A percentile compares a stretch with the other conserved stretches of the same genome.
Conservation (phyloP, 2,888 invertebrate genomes). For the Ganaspis brasiliensis region DNA sequence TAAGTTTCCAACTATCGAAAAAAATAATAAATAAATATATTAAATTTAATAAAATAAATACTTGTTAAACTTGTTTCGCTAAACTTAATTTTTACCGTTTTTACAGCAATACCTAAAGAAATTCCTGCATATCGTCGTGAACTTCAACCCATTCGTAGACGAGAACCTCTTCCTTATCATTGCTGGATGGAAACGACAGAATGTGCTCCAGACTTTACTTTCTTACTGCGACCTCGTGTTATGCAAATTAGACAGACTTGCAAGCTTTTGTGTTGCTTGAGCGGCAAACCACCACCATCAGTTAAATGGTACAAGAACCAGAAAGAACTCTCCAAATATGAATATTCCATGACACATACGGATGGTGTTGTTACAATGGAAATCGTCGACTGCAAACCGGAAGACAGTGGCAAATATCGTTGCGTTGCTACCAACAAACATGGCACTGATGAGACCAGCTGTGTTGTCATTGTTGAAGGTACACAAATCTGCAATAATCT, state of each 20-base stretch:
- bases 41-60: no score
- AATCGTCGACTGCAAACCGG: conserved; percentile 95
- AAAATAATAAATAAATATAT: not conserved
- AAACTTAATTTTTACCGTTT: no score
- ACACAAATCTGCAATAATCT: conserved; percentile 63
- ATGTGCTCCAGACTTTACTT: conserved; percentile 97
- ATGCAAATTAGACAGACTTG: conserved; percentile 98
- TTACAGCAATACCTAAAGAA: conserved; percentile 88
- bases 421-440: conserved; percentile 96
- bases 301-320: conserved; percentile 97
- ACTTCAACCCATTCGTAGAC: conserved; percentile 86
- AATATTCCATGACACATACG: conserved; percentile 94
- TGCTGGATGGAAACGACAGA: conserved; percentile 97
- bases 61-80: no score
- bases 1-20: conserved; percentile 81
- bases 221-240: conserved; percentile 98
- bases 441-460: conserved; percentile 97
- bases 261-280: conserved; percentile 98
- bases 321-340: conserved; percentile 93
- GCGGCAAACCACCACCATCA: conserved; percentile 96
- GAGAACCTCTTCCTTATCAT: conserved; percentile 91
- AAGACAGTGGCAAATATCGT: conserved; percentile 97
- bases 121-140: conserved; percentile 86
- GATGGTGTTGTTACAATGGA: conserved; percentile 99
- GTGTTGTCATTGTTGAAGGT: conserved; percentile 98